Evolutionary conservation across 2,888 invertebrate genomes (phyloP).

Genomic region (Microdon myrmicae): DNA sequence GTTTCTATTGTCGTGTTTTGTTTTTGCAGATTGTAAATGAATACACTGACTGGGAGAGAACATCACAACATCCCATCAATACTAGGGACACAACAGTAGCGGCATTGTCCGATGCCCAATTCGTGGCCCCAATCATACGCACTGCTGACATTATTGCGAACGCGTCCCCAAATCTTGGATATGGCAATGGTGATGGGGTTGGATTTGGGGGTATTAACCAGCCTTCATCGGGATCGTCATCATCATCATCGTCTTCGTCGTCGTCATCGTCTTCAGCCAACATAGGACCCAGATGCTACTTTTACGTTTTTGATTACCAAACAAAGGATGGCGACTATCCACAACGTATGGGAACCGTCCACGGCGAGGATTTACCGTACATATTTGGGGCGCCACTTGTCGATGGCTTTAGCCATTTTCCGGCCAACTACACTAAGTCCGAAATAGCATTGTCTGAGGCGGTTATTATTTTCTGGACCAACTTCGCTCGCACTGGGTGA

Average conservation of each 20-base stretch:
- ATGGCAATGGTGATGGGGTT: constrained; percentile 40
- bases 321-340: constrained; percentile 90
- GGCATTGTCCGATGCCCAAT: constrained; percentile 92
- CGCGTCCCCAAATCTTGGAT: constrained; percentile 69
- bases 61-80: constrained; percentile 88
- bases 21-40: constrained; percentile 78
- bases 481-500: constrained; percentile 90
- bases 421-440: constrained; percentile 86
- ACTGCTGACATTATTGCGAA: constrained; percentile 84
- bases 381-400: constrained; percentile 91
- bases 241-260: constrained; percentile 58
- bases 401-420: constrained; percentile 83
- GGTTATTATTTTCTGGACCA: constrained; percentile 87
- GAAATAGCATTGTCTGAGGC: constrained; percentile 88
- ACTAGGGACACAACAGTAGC: constrained; percentile 89
- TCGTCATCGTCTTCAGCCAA: constrained; percentile 57
- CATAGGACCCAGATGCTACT: constrained; percentile 82
- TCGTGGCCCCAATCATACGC: constrained; percentile 89
- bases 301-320: constrained; percentile 93
- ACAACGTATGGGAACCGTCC: constrained; percentile 91
- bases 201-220: constrained; percentile 55
- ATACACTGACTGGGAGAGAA: constrained; percentile 97
- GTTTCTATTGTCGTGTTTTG: neutral
- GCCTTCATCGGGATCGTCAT: constrained; percentile 37
- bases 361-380: constrained; percentile 91